Evolutionary conservation across 1,140 invertebrate genomes (phyloP).

Genomic region (Ganaspis sp.): DNA sequence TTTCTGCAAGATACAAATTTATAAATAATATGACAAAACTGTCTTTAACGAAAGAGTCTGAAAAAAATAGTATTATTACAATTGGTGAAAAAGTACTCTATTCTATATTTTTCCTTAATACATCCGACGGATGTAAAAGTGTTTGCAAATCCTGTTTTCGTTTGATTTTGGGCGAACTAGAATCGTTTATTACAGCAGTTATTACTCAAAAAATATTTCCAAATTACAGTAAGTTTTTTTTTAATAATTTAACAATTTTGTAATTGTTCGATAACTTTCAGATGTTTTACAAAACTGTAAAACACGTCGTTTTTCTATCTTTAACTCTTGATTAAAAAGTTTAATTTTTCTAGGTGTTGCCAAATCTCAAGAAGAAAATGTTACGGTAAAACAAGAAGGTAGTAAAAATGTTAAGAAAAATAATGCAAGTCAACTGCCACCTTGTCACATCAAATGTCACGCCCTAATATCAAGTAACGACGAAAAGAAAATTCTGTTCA

Average conservation of each 20-base stretch:
- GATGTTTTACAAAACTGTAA: no score
- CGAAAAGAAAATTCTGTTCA: background rate
- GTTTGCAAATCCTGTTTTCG: conserved; percentile 3
- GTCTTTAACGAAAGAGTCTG: background rate
- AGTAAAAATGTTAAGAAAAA: no score
- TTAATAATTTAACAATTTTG: background rate
- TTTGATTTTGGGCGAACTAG: background rate
- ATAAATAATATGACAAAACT: background rate
- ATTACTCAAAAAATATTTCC: background rate
- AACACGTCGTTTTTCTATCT: no score
- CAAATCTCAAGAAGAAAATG: no score
- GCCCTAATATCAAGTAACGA: background rate
- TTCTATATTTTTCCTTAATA: background rate
- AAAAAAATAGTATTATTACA: background rate
- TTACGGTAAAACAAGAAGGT: no score
- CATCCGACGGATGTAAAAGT: background rate
- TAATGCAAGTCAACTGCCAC: background rate
- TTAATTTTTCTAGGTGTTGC: no score
- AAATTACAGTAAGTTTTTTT: background rate
- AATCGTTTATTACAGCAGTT: background rate
- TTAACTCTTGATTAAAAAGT: no score
- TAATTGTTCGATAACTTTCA: no score
- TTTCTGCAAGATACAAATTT: background rate
- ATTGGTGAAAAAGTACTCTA: background rate
- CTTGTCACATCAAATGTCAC: background rate